Conservation (phyloP, 2,797 vertebrate genomes). For the Tragelaphus oryx region DNA sequence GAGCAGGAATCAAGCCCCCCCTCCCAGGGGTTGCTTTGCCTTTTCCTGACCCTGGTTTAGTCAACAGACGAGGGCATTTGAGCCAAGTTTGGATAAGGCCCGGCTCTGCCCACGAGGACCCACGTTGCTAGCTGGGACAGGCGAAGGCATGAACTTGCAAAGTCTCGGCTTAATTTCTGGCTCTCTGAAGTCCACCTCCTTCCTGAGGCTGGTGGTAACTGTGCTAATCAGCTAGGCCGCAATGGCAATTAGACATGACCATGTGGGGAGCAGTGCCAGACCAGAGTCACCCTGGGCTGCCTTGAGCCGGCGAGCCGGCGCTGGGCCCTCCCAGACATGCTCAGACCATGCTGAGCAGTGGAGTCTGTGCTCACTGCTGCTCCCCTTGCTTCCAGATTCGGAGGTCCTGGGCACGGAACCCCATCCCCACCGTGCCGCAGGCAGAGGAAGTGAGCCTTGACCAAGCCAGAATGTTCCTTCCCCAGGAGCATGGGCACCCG, state of each 20-base stretch:
- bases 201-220: constrained; percentile 47
- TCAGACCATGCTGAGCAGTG: rapidly evolving
- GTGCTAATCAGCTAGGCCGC: constrained; percentile 56
- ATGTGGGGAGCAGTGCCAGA: neutral
- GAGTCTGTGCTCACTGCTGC: rapidly evolving
- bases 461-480: rapidly evolving
- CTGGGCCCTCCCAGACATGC: rapidly evolving
- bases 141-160: constrained; percentile 53
- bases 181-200: neutral
- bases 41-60: neutral
- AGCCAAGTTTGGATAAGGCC: neutral
- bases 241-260: constrained; percentile 27
- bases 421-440: rapidly evolving
- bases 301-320: neutral
- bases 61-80: neutral
- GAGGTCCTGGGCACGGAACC: neutral
- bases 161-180: constrained; percentile 67
- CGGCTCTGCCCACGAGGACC: neutral
- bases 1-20: neutral
- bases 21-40: neutral
- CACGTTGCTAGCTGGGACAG: neutral
- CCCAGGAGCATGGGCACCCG: rapidly evolving
- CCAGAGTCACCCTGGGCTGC: rapidly evolving
- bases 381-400: rapidly evolving
- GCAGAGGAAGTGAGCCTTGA: neutral